These are phyloP conservation scores for Peromyscus nudipes DNA, from an alignment of 2,797 vertebrate genomes.

Conservation along the genomic window DNA sequence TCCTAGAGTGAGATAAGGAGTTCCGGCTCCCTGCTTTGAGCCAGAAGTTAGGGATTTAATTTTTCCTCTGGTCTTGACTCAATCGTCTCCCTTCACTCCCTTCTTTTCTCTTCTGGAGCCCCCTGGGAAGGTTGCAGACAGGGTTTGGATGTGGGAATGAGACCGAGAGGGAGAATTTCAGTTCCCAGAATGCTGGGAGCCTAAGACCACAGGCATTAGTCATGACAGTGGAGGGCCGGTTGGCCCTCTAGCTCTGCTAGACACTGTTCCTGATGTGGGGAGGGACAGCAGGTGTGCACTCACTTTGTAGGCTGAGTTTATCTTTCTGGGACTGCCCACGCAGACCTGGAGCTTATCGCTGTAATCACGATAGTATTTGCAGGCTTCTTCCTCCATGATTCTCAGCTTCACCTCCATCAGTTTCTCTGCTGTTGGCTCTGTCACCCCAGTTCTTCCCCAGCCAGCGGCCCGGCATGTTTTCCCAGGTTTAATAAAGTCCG, in stretches of 20 bases:
- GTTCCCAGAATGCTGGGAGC: background rate
- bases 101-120: background rate
- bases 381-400: background rate
- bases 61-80: background rate
- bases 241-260: background rate
- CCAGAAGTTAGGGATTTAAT: background rate
- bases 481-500: background rate
- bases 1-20: background rate
- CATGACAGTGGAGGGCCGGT: background rate
- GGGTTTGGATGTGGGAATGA: background rate
- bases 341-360: slow-evolving; percentile 16
- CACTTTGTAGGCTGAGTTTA: background rate
- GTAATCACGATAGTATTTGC: fast-evolving
- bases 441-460: background rate
- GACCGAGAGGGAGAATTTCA: background rate
- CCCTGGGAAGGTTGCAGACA: background rate
- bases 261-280: too few relatives aligned
- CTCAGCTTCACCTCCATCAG: slow-evolving; percentile 66
- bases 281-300: background rate
- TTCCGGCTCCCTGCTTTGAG: background rate
- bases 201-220: background rate
- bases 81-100: background rate
- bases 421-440: background rate
- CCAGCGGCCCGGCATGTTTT: slow-evolving; percentile 5
- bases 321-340: slow-evolving; percentile 36